These are phyloP conservation scores for Lasiurus cinereus DNA, from an alignment of 2,113 vertebrate genomes.

Conservation along the genomic window DNA sequence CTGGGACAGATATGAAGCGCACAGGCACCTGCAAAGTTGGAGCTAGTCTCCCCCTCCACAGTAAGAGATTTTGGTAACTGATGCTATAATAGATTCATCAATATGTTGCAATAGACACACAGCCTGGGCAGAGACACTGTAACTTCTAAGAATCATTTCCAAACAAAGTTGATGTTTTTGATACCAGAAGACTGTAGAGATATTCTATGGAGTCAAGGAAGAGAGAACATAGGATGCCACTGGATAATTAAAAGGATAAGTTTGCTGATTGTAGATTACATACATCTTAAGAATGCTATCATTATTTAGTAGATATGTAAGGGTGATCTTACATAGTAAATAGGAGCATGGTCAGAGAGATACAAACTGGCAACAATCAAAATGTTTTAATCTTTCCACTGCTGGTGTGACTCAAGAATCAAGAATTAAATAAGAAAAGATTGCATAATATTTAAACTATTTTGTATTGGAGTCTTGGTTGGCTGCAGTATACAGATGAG, in stretches of 20 bases:
- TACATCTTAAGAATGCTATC: neutral
- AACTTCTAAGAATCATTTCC: slow-evolving; percentile 1
- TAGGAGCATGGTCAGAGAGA: slow-evolving; percentile 13
- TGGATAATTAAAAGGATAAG: neutral
- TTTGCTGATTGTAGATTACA: neutral
- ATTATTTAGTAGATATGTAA: neutral
- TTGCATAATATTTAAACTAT: slow-evolving; percentile 62
- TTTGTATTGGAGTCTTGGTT: slow-evolving; percentile 58
- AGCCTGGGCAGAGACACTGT: neutral
- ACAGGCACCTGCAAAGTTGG: neutral
- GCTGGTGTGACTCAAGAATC: slow-evolving; percentile 34
- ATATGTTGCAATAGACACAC: neutral
- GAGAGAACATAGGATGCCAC: neutral
- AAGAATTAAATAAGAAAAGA: slow-evolving; percentile 57
- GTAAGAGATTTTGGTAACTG: neutral
- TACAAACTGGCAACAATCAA: slow-evolving; percentile 4
- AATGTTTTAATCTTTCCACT: slow-evolving; percentile 53
- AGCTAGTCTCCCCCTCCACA: neutral
- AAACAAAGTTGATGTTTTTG: neutral
- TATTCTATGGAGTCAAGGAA: neutral
- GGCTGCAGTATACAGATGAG: neutral
- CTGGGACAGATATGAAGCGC: neutral
- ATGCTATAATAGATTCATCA: neutral
- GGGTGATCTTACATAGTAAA: neutral
- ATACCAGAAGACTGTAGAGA: neutral